Percentiles rank a stretch among this genome's conserved stretches.
Evolutionary conservation across 1,140 invertebrate genomes (phyloP).

Genomic region (Zaprionus davidi): DNA sequence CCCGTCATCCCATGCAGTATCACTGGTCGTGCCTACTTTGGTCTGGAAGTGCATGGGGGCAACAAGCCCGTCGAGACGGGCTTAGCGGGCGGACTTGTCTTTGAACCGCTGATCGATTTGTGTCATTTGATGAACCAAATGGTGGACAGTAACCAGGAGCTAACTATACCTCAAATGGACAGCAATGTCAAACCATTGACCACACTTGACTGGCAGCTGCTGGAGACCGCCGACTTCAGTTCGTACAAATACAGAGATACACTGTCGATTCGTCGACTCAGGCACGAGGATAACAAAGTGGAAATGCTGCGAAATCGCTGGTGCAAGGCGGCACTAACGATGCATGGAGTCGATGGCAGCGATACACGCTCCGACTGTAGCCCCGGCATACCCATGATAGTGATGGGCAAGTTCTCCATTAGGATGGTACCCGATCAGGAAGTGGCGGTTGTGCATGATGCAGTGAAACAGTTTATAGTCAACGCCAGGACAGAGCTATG

Average conservation of each 20-base stretch:
- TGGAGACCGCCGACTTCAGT: conserved; percentile 36
- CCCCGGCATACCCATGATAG: conserved; percentile 25
- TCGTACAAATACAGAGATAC: conserved; percentile 40
- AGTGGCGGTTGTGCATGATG: background rate
- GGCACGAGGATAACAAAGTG: conserved; percentile 24
- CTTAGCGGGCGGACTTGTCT: conserved; percentile 38
- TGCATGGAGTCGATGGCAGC: conserved; percentile 47
- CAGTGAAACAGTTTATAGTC: conserved; percentile 3
- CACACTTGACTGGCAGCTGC: conserved; percentile 29
- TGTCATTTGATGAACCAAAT: conserved; percentile 49
- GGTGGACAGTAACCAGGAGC: conserved; percentile 21
- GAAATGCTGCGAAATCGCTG: conserved; percentile 41
- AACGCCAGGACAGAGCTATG: background rate
- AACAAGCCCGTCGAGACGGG: conserved; percentile 44
- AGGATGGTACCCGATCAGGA: conserved; percentile 48
- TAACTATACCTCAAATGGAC: conserved; percentile 18
- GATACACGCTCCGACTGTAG: conserved; percentile 11
- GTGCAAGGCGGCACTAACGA: conserved; percentile 35
- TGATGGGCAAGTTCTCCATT: conserved; percentile 45
- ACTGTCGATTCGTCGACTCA: conserved; percentile 24
- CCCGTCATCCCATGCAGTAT: conserved; percentile 45
- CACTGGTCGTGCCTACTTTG: conserved; percentile 40
- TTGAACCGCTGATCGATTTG: conserved; percentile 48
- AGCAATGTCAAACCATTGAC: background rate
- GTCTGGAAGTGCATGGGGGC: conserved; percentile 19